phyloP scores from a whole-genome alignment of 2,113 vertebrate genomes.

The Genyomyrus donnyi region DNA sequence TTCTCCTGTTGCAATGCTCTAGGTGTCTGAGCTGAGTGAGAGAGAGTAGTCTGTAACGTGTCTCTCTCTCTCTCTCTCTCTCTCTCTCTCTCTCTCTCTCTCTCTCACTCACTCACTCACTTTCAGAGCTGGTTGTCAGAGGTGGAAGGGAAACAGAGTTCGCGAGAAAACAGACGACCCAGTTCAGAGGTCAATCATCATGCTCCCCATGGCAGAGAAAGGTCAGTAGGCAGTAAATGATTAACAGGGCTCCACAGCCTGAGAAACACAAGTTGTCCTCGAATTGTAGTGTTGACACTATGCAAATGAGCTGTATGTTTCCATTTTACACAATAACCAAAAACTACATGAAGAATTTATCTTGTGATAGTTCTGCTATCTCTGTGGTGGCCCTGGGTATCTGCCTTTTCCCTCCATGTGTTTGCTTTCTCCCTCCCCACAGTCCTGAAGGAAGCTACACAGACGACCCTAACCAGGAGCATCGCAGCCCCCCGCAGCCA shows the following conservation, averaged over 20 bases:
- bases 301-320: not conserved
- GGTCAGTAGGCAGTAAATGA: conserved; percentile 51
- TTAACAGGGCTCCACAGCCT: not conserved
- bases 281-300: not conserved
- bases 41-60: not conserved
- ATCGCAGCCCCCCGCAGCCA: conserved; percentile 70
- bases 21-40: not conserved
- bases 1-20: not conserved
- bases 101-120: not conserved
- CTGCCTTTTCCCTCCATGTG: not conserved
- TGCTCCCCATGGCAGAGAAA: conserved; percentile 91
- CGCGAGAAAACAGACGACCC: conserved; percentile 79
- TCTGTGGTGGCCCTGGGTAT: not conserved
- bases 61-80: not conserved
- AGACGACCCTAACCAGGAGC: conserved; percentile 87
- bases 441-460: conserved; percentile 98
- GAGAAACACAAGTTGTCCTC: not conserved
- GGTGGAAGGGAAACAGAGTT: conserved; percentile 89
- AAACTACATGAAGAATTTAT: not conserved
- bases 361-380: not conserved
- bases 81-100: not conserved
- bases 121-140: conserved; percentile 86
- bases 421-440: conserved; percentile 16
- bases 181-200: conserved; percentile 96
- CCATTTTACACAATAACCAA: not conserved